These are phyloP conservation scores for Melipona quadrifasciata DNA, from an alignment of 1,140 invertebrate genomes.

Conservation along the genomic window DNA sequence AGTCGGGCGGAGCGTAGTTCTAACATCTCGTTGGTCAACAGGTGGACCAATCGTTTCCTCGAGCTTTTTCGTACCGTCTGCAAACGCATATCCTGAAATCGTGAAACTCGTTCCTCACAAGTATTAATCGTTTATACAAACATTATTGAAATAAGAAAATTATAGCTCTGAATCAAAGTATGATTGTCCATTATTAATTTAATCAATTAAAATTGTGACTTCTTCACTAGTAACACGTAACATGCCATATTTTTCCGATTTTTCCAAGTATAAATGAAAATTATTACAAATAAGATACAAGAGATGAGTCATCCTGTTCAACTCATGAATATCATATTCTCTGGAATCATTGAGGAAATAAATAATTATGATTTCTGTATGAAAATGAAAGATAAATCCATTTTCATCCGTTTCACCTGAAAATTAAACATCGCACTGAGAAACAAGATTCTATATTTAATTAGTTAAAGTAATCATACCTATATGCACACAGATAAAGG, in stretches of 20 bases:
- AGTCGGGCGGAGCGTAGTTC: conserved; percentile 53
- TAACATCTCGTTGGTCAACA: conserved; percentile 56
- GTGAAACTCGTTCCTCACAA: background rate
- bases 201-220: too few species aligned
- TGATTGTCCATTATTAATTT: background rate
- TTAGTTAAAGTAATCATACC: background rate
- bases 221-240: background rate
- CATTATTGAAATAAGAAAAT: background rate
- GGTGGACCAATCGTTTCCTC: conserved; percentile 51
- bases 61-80: conserved; percentile 44
- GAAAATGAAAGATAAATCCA: background rate
- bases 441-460: background rate
- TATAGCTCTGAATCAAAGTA: background rate
- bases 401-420: background rate
- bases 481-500: background rate
- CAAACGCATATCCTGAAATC: conserved; percentile 11
- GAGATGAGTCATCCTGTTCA: background rate
- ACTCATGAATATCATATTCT: too few species aligned
- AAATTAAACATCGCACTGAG: background rate
- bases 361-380: background rate
- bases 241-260: too few species aligned
- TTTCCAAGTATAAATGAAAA: background rate
- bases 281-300: background rate
- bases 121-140: too few species aligned
- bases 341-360: background rate